Evolutionary conservation across 2,797 vertebrate species (phyloP).

Genomic region (Lophotriccus pileatus): DNA sequence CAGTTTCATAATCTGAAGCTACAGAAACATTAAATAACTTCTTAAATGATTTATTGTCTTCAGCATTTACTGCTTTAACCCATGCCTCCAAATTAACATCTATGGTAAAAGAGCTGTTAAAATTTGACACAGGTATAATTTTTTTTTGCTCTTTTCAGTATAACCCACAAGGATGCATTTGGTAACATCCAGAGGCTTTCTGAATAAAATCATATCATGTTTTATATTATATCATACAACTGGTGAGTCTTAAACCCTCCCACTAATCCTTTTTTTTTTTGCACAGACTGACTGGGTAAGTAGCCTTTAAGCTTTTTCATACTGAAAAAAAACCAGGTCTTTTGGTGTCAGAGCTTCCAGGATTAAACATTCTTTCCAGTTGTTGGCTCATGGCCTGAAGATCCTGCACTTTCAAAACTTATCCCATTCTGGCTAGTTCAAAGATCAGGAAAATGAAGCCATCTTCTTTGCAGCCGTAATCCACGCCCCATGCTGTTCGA

Average conservation of each 20-base stretch:
- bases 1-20: neutral
- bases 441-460: slow-evolving; percentile 71
- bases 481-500: slow-evolving; percentile 57
- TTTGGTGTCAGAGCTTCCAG: slow-evolving; percentile 38
- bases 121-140: neutral
- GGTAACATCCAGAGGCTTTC: neutral
- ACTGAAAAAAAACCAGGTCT: neutral
- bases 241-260: neutral
- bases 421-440: slow-evolving; percentile 41
- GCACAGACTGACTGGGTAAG: neutral
- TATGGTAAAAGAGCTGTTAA: neutral
- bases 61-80: neutral
- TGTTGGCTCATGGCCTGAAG: slow-evolving; percentile 37
- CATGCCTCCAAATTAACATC: neutral
- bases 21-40: neutral
- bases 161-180: neutral
- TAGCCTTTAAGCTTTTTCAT: neutral
- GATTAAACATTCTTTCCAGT: slow-evolving; percentile 57
- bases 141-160: neutral
- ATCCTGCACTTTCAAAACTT: slow-evolving; percentile 56
- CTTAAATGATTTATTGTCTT: neutral
- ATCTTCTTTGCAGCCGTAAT: slow-evolving; percentile 69
- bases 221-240: neutral
- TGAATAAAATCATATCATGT: neutral
- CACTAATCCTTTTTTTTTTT: neutral